phyloP scores from a whole-genome alignment of 2,113 vertebrate genomes.

The Lipophrys pholis region DNA sequence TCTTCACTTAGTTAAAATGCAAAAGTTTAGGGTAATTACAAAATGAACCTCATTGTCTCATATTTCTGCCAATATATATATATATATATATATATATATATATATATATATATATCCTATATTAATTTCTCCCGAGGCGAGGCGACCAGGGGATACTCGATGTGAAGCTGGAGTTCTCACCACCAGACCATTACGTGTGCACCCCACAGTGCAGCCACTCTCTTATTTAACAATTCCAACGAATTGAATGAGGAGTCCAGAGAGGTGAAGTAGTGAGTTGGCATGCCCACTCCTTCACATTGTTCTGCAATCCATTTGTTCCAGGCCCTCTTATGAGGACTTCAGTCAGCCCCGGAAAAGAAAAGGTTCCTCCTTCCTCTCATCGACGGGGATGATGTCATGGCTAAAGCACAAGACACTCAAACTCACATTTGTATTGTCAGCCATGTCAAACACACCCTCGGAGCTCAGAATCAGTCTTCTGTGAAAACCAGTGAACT shows the following conservation, averaged over 20 bases:
- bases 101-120: too few species aligned
- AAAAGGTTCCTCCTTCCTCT: constrained; percentile 40
- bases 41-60: too few species aligned
- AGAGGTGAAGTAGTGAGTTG: constrained; percentile 27
- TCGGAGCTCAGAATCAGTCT: constrained; percentile 25
- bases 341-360: constrained; percentile 49
- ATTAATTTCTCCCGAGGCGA: too few species aligned
- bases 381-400: constrained; percentile 49
- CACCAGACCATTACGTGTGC: too few species aligned
- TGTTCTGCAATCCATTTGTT: constrained; percentile 67
- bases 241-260: constrained; percentile 47
- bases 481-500: too few species aligned
- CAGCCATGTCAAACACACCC: constrained; percentile 22
- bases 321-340: constrained; percentile 48
- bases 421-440: constrained; percentile 4
- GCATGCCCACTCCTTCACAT: constrained; percentile 23
- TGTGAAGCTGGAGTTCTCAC: too few species aligned
- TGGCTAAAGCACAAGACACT: constrained; percentile 45
- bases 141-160: too few species aligned
- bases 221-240: constrained; percentile 21
- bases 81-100: too few species aligned
- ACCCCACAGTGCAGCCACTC: not conserved
- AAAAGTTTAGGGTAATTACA: too few species aligned
- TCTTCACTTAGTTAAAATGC: too few species aligned
- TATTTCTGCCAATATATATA: too few species aligned